These are phyloP conservation scores for Cetonia aurata DNA, from an alignment of 2,888 invertebrate species.

Conservation along the genomic window DNA sequence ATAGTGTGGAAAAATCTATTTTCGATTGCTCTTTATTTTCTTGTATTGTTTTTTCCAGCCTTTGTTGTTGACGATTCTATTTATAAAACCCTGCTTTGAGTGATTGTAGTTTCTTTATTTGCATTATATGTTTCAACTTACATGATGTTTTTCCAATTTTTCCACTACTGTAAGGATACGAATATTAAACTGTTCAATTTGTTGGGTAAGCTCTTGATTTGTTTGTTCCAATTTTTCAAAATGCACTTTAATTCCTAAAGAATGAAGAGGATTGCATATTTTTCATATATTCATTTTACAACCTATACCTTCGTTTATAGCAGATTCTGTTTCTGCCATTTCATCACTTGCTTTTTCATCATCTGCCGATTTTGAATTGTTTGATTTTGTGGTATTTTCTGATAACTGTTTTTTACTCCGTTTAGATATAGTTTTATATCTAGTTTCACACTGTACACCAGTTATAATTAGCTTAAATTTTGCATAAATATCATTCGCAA, in stretches of 20 bases:
- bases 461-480: constrained; percentile 25
- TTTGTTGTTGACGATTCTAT: constrained; percentile 28
- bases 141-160: constrained; percentile 18
- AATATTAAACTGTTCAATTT: constrained; percentile 19
- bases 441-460: constrained; percentile 33
- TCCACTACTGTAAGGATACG: constrained; percentile 24
- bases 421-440: constrained; percentile 37
- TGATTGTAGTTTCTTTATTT: neutral
- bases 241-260: constrained; percentile 1
- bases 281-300: no score
- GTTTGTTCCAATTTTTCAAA: constrained; percentile 26
- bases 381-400: constrained; percentile 21
- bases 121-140: constrained; percentile 3
- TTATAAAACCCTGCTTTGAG: neutral
- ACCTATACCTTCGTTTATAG: constrained; percentile 5
- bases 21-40: constrained; percentile 28
- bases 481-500: constrained; percentile 35
- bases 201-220: constrained; percentile 25
- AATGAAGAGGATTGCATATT: no score
- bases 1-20: constrained; percentile 7
- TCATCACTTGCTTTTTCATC: constrained; percentile 23
- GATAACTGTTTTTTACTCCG: constrained; percentile 19
- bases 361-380: constrained; percentile 3
- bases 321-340: neutral
- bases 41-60: constrained; percentile 21